Base-by-base conservation (phyloP, 2,888 invertebrate genomes). In the Nomada goodeniana region DNA sequence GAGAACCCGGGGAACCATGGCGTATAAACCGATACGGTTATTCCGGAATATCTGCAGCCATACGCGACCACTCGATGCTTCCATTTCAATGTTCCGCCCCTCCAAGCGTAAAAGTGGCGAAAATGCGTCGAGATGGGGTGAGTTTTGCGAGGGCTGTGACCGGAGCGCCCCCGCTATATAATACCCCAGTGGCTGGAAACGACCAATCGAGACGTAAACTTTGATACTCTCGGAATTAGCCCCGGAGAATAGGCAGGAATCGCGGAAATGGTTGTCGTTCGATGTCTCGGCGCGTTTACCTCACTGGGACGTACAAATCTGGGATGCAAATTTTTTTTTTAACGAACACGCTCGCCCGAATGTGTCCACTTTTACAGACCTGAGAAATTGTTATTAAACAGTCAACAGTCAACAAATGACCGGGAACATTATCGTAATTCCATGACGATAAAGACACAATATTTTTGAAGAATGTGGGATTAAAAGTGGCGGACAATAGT, bases 1-100 rank as follows among this genome's bases (percentile, higher is more conserved):
- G 83, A 84, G 84, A 79, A 74, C 79, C 83, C 78, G 75, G 85
- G 85, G 89, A 84, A 86, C 86, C 89, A 87, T 88, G 89, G 85
- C 88, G 87, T 85, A 91, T 91, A 91, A 91, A 89, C 89, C 89
- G 87, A 89, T 89, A 90, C 90, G 89, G 89, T 91, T 91, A 91
- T 91, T 90, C 86, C 89, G 86, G 88, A 92, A 92, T 91, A 92
- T 92, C 92, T 89, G 89, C 80, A 89, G 90, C 90, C 90, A 88
- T 89, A 89, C 87, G 88, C 88, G 89, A 87, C 91, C 89, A 89
- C 86, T 88, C 89, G 89, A 91, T 89, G 89, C 88, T 92, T 90
- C 92, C 92, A 90, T 93, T 93, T 92, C 92, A 91, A 92, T 93
- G 91, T 92, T 91, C 90, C 91, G 91, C 91, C 90, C 89, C 87